Evolutionary conservation across 2,113 vertebrate species (phyloP).

Genomic region (Cairina moschata): DNA sequence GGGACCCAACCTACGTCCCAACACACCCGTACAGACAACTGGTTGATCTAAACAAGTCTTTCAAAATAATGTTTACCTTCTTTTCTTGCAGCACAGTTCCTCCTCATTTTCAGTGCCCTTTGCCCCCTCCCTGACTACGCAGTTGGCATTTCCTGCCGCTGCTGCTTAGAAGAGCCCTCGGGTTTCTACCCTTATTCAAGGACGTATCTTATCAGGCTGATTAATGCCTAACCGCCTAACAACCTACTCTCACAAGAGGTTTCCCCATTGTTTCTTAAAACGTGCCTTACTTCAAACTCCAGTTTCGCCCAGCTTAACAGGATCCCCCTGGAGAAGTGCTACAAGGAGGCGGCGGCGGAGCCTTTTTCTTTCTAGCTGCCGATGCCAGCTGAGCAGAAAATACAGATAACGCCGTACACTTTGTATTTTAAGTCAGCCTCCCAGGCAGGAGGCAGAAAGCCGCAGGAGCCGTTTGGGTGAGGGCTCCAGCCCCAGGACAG

Average conservation of each 20-base stretch:
- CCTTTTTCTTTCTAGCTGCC: background rate
- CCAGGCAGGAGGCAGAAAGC: background rate
- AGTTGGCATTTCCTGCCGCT: background rate
- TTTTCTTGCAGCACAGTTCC: background rate
- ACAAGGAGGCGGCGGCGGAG: background rate
- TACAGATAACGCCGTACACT: background rate
- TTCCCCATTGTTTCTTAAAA: background rate
- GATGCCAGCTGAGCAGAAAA: background rate
- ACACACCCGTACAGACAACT: rapidly evolving
- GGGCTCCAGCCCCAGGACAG: background rate
- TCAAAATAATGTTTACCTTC: background rate
- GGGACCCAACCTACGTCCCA: background rate
- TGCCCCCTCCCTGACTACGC: background rate
- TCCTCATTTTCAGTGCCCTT: background rate
- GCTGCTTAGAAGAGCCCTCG: rapidly evolving
- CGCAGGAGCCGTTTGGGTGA: background rate
- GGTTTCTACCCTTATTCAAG: background rate
- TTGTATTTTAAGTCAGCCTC: background rate
- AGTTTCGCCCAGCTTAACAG: background rate
- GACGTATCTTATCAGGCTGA: background rate
- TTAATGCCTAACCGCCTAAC: background rate
- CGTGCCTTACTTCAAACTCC: rapidly evolving
- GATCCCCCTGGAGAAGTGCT: background rate
- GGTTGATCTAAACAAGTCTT: background rate
- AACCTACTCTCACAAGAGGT: background rate